Evolutionary conservation across 2,113 vertebrate species (phyloP), one percentile per base, ranked within the genome.

Genomic region (Macaca nemestrina): DNA sequence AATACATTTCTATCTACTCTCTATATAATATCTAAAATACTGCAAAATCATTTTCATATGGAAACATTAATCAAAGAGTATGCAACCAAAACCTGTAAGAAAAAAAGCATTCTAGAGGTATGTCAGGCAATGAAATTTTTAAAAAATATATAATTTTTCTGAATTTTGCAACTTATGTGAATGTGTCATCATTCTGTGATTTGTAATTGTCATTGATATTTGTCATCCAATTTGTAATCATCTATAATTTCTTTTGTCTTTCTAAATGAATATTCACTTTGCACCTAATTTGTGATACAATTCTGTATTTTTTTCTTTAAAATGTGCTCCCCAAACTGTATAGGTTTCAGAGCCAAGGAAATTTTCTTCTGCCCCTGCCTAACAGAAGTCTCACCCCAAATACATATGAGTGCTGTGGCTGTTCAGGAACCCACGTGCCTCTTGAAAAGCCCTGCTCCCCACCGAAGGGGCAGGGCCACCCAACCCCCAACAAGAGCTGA

Each of bases 221-320:
- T 88, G 6, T 85, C 50, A 93, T 72, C 80, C 75, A 50, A 67
- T 55, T 35, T 82, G 35, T 81, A 59, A 93, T 73, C 95, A 73
- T 30, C 59, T 76, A n/a, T 67, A 23, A 84, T 88, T 84, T 78
- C 25, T 85, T 93, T 75, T 73, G 13, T 79, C 14, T 55, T 87
- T 96, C n/a, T 84, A 86, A 67, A 45, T 64, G 72, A 94, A 88
- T 73, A 79, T n/a, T 97, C 59, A 20, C 50, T 85, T 97, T 88
- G n/a, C 14, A 93, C 61, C 48, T 76, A 78, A 75, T 22, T 88
- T 90, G 72, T 48, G 70, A 30, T 91, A 1, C 35, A 67, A 10
- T 45, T 79, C 55, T 61, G 5, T 73, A 6, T 48, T 48, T n/a
- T 35, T 48, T 93, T 25, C 5, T 52, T 32, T 83, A 85, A 94